Evolutionary conservation across 37 sponge, comb jelly and placozoan species (phyloP), one percentile per base, ranked within the genome.

Genomic region (Dysidea cf. avara): DNA sequence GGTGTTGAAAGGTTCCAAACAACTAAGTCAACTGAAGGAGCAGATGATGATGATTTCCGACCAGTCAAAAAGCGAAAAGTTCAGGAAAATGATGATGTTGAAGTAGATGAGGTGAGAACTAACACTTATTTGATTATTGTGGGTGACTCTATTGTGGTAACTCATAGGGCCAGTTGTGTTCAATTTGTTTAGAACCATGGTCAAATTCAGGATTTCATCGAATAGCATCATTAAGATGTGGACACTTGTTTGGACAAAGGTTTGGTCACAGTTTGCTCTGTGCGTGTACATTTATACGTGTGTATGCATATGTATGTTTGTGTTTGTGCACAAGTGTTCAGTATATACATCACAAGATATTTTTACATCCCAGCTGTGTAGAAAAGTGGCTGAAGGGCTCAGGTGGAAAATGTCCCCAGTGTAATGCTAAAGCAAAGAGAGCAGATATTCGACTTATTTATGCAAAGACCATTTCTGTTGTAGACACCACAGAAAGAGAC

Each of bases 141-240:
- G 31, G 2, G 32, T 6, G 3, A 32, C 59, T n/a, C 7, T 28
- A 14, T 6, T 38, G 1, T 65, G 40, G 2, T 1, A 22, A 39
- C 11, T 2, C 12, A 35, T 36, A 91, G 92, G 87, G 87, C 26
- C 81, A 94, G 54, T 53, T 59, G 1, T 94, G 95, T 46, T 80
- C 88, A 62, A 94, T 94, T 26, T 94, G 95, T 46, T 87, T 90
- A 69, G 91, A 90, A 74, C 88, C 81, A 2, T 94, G 91, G 91
- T 78, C 95, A 18, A 94, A 86, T 25, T 86, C 92, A 24, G 95
- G 95, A 11, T 28, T 22, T 33, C 95, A 94, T 48, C 52, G 95
- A 21, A 61, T 94, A n/a, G 64, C 84, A 6, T 86, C 91, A 12
- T 60, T 94, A 47, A 79, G 63, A 46, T 94, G 95, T 80, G 95